A percentile compares a stretch with the other conserved stretches of the same genome.
These are phyloP conservation scores for Oeneis ivallda DNA, from an alignment of 2,888 invertebrate genomes.

Conservation along the genomic window DNA sequence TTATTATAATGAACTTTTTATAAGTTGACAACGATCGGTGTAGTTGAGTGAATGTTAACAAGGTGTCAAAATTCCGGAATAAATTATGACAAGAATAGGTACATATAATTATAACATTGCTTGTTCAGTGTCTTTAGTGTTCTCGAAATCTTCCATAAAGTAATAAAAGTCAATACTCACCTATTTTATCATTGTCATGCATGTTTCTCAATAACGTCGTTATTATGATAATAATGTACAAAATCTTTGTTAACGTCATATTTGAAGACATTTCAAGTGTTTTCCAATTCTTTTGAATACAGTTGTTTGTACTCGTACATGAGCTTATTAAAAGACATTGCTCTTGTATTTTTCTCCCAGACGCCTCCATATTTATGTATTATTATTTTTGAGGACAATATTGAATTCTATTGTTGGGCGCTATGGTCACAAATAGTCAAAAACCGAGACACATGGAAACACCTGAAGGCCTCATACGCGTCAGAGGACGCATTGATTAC, in stretches of 20 bases:
- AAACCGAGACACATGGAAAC: too few relatives aligned
- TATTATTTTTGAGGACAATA: too few relatives aligned
- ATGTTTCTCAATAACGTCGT: neutral
- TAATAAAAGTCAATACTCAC: neutral
- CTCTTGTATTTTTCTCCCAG: neutral
- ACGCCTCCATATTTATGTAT: too few relatives aligned
- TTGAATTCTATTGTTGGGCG: too few relatives aligned
- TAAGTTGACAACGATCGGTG: constrained; percentile 1
- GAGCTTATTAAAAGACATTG: neutral
- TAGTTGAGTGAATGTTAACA: neutral
- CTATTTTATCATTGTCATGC: neutral
- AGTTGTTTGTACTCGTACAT: neutral
- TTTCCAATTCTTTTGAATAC: constrained; percentile 5
- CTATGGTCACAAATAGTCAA: too few relatives aligned
- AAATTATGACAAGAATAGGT: neutral
- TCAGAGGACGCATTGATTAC: too few relatives aligned
- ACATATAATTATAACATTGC: neutral
- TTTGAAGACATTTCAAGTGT: neutral
- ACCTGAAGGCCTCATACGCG: too few relatives aligned
- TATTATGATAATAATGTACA: too few relatives aligned
- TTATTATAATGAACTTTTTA: constrained; percentile 2
- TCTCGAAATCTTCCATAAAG: neutral
- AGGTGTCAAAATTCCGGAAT: constrained; percentile 12
- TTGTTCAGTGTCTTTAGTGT: neutral
- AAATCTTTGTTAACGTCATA: neutral